These are phyloP conservation scores for Triplophysa bombifrons DNA, from an alignment of 2,797 vertebrate genomes.

Conservation along the genomic window DNA sequence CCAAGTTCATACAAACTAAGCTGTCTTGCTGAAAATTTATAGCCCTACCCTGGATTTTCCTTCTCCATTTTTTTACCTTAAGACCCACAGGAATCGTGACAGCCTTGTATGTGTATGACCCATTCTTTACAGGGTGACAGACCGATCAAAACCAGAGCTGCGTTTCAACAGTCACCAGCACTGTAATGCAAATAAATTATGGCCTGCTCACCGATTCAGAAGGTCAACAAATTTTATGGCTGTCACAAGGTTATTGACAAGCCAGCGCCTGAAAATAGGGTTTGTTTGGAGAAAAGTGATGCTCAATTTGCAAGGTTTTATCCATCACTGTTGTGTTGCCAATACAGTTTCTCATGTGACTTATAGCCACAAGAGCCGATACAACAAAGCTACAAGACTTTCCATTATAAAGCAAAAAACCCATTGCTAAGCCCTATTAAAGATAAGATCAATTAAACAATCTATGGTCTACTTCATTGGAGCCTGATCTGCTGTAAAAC, in stretches of 20 bases:
- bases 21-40: constrained; percentile 55
- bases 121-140: constrained; percentile 55
- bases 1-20: constrained; percentile 61
- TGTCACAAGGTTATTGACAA: constrained; percentile 62
- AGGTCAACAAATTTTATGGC: constrained; percentile 61
- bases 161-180: constrained; percentile 27
- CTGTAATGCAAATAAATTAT: constrained; percentile 53
- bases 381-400: constrained; percentile 39
- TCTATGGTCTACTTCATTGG: constrained; percentile 35
- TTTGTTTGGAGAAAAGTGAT: constrained; percentile 52
- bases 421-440: constrained; percentile 52
- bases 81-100: constrained; percentile 52
- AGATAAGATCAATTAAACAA: constrained; percentile 54
- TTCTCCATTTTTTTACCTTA: constrained; percentile 37
- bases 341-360: constrained; percentile 40
- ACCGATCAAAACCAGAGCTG: constrained; percentile 51
- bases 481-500: constrained; percentile 43
- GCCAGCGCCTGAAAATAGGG: constrained; percentile 40
- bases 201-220: constrained; percentile 49
- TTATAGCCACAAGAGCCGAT: constrained; percentile 45
- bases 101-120: constrained; percentile 52
- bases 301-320: constrained; percentile 51
- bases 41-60: constrained; percentile 48
- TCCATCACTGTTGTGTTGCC: constrained; percentile 23
- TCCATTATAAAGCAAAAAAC: constrained; percentile 47